These are phyloP conservation scores for Venusia cambrica DNA, from an alignment of 2,888 invertebrate genomes.

Conservation along the genomic window DNA sequence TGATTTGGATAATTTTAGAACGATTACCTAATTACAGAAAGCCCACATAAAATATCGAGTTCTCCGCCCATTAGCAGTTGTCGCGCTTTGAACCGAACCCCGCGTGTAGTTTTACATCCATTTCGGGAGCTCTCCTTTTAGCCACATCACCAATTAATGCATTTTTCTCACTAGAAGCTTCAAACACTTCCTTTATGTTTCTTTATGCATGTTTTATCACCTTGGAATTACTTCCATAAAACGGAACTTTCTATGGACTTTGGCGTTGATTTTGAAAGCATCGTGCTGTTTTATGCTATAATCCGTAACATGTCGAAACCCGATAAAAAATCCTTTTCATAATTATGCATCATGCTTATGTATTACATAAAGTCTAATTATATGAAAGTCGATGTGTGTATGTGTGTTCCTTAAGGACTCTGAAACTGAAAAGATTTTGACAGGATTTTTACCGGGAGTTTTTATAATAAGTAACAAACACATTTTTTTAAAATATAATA, in stretches of 20 bases:
- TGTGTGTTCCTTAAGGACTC: too few relatives aligned
- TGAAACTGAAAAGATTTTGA: too few relatives aligned
- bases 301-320: too few relatives aligned
- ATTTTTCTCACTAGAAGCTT: constrained; percentile 50
- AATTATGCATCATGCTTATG: too few relatives aligned
- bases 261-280: too few relatives aligned
- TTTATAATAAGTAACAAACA: too few relatives aligned
- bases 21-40: constrained; percentile 44
- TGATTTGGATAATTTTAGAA: constrained; percentile 27
- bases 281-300: too few relatives aligned
- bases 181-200: constrained; percentile 40
- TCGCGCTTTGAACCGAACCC: constrained; percentile 54
- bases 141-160: constrained; percentile 65
- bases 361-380: constrained; percentile 18
- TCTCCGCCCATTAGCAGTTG: constrained; percentile 60
- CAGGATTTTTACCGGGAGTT: too few relatives aligned
- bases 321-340: too few relatives aligned
- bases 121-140: constrained; percentile 47
- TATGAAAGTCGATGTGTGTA: constrained; percentile 4
- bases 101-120: constrained; percentile 50
- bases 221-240: constrained; percentile 24
- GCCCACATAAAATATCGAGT: constrained; percentile 44
- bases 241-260: too few relatives aligned
- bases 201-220: constrained; percentile 28
- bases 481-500: too few relatives aligned